These are phyloP conservation scores for Lerema accius DNA, from an alignment of 1,140 invertebrate species.

Conservation along the genomic window DNA sequence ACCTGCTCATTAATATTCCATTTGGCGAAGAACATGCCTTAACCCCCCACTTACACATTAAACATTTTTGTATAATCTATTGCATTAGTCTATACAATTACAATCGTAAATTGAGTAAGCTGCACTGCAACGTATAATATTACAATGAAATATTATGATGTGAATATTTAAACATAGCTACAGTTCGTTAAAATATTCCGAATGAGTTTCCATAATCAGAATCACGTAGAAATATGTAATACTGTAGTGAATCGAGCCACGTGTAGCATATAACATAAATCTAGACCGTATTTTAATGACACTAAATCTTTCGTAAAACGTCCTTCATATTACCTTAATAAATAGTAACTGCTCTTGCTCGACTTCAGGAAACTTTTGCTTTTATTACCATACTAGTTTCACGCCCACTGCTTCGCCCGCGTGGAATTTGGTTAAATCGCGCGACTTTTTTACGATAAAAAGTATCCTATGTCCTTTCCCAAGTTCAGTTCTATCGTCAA, in stretches of 20 bases:
- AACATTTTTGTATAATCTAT: neutral
- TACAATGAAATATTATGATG: slow-evolving; percentile 22
- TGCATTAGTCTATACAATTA: neutral
- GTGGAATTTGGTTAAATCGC: no score
- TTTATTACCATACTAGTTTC: no score
- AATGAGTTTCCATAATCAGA: slow-evolving; percentile 19
- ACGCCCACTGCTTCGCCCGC: no score
- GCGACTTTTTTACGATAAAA: no score
- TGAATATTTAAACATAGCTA: slow-evolving; percentile 20
- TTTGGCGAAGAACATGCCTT: neutral
- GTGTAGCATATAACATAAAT: neutral
- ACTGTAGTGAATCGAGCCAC: neutral
- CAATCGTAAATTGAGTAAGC: neutral
- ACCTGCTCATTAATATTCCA: no score
- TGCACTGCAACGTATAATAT: slow-evolving; percentile 1
- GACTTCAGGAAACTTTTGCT: no score
- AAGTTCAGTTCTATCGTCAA: no score
- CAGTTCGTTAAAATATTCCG: slow-evolving; percentile 21
- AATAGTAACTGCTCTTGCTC: no score
- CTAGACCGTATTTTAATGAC: no score
- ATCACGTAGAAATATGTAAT: slow-evolving; percentile 27
- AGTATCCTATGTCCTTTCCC: no score
- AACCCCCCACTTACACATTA: neutral
- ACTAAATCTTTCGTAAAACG: no score
- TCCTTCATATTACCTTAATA: neutral